A percentile compares a stretch with the other conserved stretches of the same genome.
These are phyloP conservation scores for Pao palembangensis DNA, from an alignment of 2,113 vertebrate genomes.

Conservation along the genomic window DNA sequence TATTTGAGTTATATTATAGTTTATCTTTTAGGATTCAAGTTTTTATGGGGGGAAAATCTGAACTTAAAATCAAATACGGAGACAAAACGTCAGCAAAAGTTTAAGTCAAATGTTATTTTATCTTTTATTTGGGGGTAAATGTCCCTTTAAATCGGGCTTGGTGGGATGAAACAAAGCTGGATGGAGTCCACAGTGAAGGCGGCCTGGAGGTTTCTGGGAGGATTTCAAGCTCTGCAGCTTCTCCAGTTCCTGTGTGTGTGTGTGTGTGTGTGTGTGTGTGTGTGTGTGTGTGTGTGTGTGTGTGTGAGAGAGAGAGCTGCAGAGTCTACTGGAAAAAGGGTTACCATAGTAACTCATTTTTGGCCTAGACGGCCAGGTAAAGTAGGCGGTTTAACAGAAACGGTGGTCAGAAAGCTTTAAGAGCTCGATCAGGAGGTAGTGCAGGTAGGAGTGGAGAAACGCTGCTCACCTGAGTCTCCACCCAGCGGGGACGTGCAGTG, in stretches of 20 bases:
- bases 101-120: no score
- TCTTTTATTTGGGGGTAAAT: no score
- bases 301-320: not conserved
- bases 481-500: no score
- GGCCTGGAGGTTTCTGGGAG: constrained; percentile 25
- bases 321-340: constrained; percentile 3
- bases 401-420: no score
- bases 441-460: no score
- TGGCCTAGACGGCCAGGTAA: constrained; percentile 46
- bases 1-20: no score
- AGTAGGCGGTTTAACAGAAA: constrained; percentile 23
- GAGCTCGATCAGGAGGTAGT: no score
- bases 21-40: no score
- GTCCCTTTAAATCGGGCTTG: constrained; percentile 8
- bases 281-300: not conserved
- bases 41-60: no score
- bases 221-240: constrained; percentile 7
- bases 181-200: constrained; percentile 22
- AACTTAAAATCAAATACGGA: no score
- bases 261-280: not conserved
- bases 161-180: constrained; percentile 2
- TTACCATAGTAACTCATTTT: constrained; percentile 52
- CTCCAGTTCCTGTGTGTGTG: not conserved
- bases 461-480: no score
- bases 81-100: no score